Conservation (phyloP, 2,888 invertebrate genomes). For the Lagria hirta region DNA sequence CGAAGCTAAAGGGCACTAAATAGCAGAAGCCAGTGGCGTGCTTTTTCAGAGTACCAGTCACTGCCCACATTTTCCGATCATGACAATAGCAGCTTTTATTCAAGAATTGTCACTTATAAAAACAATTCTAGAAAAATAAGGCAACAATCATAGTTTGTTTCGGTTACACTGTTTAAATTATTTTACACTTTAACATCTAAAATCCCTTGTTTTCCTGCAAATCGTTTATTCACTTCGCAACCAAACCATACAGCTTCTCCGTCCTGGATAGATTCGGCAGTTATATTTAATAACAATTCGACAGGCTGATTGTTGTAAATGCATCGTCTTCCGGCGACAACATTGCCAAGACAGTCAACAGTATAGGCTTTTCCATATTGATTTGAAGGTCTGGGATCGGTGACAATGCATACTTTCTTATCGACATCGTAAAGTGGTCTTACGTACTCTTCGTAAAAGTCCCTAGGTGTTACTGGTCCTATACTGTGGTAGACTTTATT, state of each 20-base stretch:
- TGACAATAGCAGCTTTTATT: no score
- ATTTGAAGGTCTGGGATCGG: constrained; percentile 79
- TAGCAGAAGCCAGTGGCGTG: no score
- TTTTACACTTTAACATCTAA: constrained; percentile 74
- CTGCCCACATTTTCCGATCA: no score
- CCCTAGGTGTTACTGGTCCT: constrained; percentile 73
- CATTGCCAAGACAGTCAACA: constrained; percentile 85
- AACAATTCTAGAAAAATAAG: no score
- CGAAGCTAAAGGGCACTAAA: no score
- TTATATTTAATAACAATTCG: constrained; percentile 72
- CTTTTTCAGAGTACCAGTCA: no score
- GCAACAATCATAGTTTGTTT: no score
- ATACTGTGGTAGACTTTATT: constrained; percentile 71
- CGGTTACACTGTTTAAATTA: neutral
- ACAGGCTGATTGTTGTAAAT: constrained; percentile 88
- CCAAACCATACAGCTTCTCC: constrained; percentile 93
- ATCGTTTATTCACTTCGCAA: constrained; percentile 82
- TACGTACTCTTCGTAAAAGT: constrained; percentile 79
- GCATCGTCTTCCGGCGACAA: constrained; percentile 75
- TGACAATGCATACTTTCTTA: constrained; percentile 84
- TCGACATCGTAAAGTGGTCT: constrained; percentile 78
- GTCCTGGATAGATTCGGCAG: constrained; percentile 73
- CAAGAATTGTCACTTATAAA: no score
- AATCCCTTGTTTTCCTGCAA: constrained; percentile 75
- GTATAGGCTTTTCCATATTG: constrained; percentile 81